Evolutionary conservation across 2,113 vertebrate genomes (phyloP), one percentile per base, ranked within the genome.

Genomic region (Oxyruncus cristatus): DNA sequence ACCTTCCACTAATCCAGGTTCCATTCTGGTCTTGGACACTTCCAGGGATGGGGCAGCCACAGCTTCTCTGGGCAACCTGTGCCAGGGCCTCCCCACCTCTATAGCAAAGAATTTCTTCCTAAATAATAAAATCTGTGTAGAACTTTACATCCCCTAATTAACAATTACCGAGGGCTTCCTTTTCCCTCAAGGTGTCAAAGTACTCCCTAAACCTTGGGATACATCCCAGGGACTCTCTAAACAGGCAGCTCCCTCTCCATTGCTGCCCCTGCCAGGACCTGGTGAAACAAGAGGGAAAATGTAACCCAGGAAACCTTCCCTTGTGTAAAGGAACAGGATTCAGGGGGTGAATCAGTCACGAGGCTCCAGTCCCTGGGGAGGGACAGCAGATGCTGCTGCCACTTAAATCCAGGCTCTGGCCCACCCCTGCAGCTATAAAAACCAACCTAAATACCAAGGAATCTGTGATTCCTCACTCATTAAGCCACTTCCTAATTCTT

Each of bases 321-420:
- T 22, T 28, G 53, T 9, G 14, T 10, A 20, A 53, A 81, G 21
- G 21, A 22, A 20, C 49, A 81, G 21, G 21, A 22, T 10, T 28
- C 33, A 9, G 0, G 1, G 1, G 8, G 24, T 52, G 4, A 32
- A 13, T 33, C 9, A 1, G 33, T 83, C 21, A n/a, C 35, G 61
- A 7, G 11, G 21, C 49, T 59, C 58, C 50, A 41, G 21, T 2
- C 44, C 44, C 35, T 11, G 2, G 2, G 32, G 30, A 47, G n/a
- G 28, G 71, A 21, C 13, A 47, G 14, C 6, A 42, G 4, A 39
- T 24, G 61, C 44, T 55, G 12, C 2, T 3, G 56, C 21, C 18
- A 3, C 50, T 32, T n/a, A 12, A 35, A 23, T 6, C 17, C 42
- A 22, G 56, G 32, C 32, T 61, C 62, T 68, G 47, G 6, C 35